These are phyloP conservation scores for Melanotaenia maccullochi DNA, from an alignment of 2,797 vertebrate species.

Conservation along the genomic window DNA sequence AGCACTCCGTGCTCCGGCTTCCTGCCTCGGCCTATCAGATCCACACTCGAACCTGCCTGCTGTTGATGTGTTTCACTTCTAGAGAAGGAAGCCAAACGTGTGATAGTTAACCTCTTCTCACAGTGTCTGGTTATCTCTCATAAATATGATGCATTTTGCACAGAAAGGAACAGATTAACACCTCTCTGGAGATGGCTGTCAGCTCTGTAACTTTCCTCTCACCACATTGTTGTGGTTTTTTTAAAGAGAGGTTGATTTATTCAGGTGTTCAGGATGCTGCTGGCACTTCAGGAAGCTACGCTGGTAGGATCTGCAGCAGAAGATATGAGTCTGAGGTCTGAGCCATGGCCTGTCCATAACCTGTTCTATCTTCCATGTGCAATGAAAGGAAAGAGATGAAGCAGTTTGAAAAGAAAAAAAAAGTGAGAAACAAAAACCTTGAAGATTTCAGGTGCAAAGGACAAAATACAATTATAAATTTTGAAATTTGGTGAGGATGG, in stretches of 20 bases:
- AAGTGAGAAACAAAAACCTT: background rate
- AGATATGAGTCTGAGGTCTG: constrained; percentile 35
- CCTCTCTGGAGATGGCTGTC: constrained; percentile 27
- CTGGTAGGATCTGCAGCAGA: constrained; percentile 31
- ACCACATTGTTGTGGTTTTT: constrained; percentile 45
- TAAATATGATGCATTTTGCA: constrained; percentile 52
- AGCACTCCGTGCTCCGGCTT: constrained; percentile 53
- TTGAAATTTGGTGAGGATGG: constrained; percentile 34
- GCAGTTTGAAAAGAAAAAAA: background rate
- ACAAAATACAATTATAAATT: constrained; percentile 31
- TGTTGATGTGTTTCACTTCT: constrained; percentile 28
- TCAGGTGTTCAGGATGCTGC: constrained; percentile 25
- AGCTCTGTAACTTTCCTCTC: constrained; percentile 26
- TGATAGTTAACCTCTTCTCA: constrained; percentile 49
- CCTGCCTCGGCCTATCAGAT: constrained; percentile 68
- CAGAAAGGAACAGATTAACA: constrained; percentile 29
- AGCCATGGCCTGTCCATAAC: constrained; percentile 45
- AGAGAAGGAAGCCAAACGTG: constrained; percentile 30
- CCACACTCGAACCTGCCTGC: constrained; percentile 65
- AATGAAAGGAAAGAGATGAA: constrained; percentile 4
- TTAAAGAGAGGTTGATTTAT: constrained; percentile 51
- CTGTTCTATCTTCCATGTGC: constrained; percentile 41
- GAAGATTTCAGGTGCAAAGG: background rate
- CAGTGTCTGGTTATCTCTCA: constrained; percentile 51
- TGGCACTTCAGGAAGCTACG: constrained; percentile 21